phyloP scores from a whole-genome alignment of 2,888 invertebrate genomes.

The Hemistola chrysoprasaria region DNA sequence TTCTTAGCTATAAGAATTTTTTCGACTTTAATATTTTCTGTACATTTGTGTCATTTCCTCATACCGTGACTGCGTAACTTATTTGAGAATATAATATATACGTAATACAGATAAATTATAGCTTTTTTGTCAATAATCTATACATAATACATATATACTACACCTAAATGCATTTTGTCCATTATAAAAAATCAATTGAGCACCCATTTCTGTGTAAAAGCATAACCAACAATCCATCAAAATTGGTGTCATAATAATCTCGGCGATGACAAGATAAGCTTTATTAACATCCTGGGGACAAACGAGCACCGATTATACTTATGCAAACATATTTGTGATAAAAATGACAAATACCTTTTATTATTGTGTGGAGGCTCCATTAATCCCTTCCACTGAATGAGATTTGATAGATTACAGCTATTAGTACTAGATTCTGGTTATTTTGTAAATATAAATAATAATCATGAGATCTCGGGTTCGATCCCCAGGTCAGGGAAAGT shows the following conservation, averaged over 20 bases:
- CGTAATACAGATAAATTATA: too few species aligned
- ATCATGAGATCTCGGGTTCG: too few species aligned
- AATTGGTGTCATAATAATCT: slow-evolving; percentile 40
- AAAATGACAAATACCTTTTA: slow-evolving; percentile 53
- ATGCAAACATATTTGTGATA: slow-evolving; percentile 59
- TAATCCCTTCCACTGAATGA: slow-evolving; percentile 21
- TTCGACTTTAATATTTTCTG: too few species aligned
- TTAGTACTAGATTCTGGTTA: too few species aligned
- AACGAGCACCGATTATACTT: slow-evolving; percentile 56
- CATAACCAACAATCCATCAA: slow-evolving; percentile 41
- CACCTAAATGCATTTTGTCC: slow-evolving; percentile 1
- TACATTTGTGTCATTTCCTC: too few species aligned
- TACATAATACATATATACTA: too few species aligned
- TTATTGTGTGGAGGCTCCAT: slow-evolving; percentile 36
- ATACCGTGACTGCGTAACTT: too few species aligned
- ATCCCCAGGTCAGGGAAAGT: too few species aligned
- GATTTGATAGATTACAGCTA: slow-evolving; percentile 7
- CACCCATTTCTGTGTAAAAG: slow-evolving; percentile 17
- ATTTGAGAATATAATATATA: too few species aligned
- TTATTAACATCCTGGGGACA: slow-evolving; percentile 60
- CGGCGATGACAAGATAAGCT: slow-evolving; percentile 48
- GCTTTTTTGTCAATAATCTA: too few species aligned
- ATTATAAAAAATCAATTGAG: slow-evolving; percentile 12
- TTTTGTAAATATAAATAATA: too few species aligned
- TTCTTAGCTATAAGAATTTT: too few species aligned